phyloP scores from a whole-genome alignment of 2,113 vertebrate species.

The Neolamprologus sp. region DNA sequence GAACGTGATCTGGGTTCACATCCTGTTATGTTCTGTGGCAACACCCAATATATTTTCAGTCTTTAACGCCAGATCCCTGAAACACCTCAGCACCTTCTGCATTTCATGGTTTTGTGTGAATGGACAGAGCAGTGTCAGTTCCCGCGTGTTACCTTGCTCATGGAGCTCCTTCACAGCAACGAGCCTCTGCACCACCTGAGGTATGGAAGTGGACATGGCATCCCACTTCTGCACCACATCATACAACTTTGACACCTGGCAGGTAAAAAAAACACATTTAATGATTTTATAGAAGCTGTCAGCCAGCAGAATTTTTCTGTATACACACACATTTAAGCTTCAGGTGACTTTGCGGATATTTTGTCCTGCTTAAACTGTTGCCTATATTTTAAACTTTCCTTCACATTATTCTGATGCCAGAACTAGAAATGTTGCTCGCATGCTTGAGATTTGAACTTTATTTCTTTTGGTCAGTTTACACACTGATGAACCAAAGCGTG shows the following conservation, averaged over 20 bases:
- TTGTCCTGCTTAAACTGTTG: neutral
- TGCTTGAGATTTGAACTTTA: neutral
- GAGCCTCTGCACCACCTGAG: constrained; percentile 86
- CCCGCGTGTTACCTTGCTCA: constrained; percentile 79
- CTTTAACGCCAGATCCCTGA: neutral
- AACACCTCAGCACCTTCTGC: neutral
- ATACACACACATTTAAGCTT: neutral
- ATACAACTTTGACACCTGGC: constrained; percentile 84
- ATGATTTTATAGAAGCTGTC: neutral
- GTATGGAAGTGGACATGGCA: constrained; percentile 76
- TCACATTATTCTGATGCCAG: neutral
- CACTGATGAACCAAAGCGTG: neutral
- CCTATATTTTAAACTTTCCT: neutral
- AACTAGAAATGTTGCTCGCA: neutral
- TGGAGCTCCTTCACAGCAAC: constrained; percentile 84
- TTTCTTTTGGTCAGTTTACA: neutral
- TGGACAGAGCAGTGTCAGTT: neutral
- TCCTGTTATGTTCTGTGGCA: neutral
- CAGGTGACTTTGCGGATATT: neutral
- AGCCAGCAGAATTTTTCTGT: neutral
- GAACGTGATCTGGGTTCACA: constrained; percentile 6
- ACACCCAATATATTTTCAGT: constrained; percentile 20
- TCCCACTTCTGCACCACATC: constrained; percentile 89
- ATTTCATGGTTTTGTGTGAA: neutral
- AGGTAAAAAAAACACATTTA: neutral